phyloP scores from a whole-genome alignment of 2,797 vertebrate genomes.

The Sebastes baramenuke region DNA sequence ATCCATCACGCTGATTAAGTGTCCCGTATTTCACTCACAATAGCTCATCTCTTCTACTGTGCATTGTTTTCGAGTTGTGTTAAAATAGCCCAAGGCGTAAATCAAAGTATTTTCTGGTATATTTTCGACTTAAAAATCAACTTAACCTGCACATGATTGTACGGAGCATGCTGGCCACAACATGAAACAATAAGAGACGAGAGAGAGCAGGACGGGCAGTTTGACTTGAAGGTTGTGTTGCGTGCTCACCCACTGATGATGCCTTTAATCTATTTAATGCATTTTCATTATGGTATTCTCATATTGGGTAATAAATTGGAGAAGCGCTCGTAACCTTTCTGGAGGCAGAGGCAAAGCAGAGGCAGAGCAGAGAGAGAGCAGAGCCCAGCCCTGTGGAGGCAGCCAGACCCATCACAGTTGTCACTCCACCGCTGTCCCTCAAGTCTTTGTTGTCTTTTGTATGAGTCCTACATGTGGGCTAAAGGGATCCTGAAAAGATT shows the following conservation, averaged over 20 bases:
- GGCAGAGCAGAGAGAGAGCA: slow-evolving; percentile 6
- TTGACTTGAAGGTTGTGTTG: neutral
- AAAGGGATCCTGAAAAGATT: slow-evolving; percentile 76
- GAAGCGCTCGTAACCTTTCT: slow-evolving; percentile 27
- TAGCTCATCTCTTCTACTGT: neutral
- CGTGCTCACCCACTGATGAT: neutral
- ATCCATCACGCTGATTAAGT: neutral
- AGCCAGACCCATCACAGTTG: slow-evolving; percentile 70
- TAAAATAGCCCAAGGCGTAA: fast-evolving
- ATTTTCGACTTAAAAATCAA: slow-evolving; percentile 12
- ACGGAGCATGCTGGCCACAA: slow-evolving; percentile 3
- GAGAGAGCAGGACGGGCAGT: neutral
- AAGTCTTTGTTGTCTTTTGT: slow-evolving; percentile 81
- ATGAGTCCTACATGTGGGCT: slow-evolving; percentile 71
- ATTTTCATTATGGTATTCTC: neutral
- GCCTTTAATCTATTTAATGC: slow-evolving; percentile 5
- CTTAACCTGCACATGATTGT: slow-evolving; percentile 4
- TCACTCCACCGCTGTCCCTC: slow-evolving; percentile 74
- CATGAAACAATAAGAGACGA: slow-evolving; percentile 35
- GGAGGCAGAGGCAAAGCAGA: neutral
- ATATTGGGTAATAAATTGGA: slow-evolving; percentile 13
- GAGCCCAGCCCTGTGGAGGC: slow-evolving; percentile 57
- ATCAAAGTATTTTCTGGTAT: neutral
- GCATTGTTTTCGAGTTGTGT: neutral
- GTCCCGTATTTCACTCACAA: neutral